Evolutionary conservation across 2,888 invertebrate species (phyloP), one percentile per base, ranked within the genome.

Genomic region (Erebia epiphron): DNA sequence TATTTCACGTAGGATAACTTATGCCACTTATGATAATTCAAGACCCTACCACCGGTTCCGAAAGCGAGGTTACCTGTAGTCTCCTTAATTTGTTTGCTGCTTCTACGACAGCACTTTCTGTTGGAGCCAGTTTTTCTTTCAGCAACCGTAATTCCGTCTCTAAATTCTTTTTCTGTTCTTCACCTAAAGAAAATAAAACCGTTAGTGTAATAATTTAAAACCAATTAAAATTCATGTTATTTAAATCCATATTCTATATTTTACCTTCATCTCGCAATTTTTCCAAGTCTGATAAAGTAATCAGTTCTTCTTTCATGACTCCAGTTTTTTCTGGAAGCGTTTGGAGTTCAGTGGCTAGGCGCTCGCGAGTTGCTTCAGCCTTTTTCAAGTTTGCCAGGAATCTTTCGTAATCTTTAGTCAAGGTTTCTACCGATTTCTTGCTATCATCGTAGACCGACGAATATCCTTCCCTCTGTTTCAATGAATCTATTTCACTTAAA

Each of bases 241-340:
- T 60, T 43, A 10, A 26, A 64, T 14, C 21, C 16, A n/a, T 9
- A 49, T 60, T 50, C 16, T 1, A 14, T 43, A 26, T n/a, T 56
- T 43, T 78, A 90, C 91, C 95, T 76, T 95, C 94, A 16, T 91
- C 89, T 77, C 94, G 92, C 11, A 95, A 82, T 49, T 87, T 91
- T 57, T 95, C 95, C 5, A 96, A 83, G 82, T 96, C 95, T 5
- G 95, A 92, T 64, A 95, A 91, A 2, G 90, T 90, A 0, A 92
- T 83, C 41, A 96, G 90, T 79, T 97, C 96, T 63, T 93, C 93
- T 76, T 95, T 92, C 95, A 96, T 95, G 4, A 93, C 93, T 71
- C 88, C 92, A 21, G 96, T 95, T 84, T 96, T 96, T 67, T 95
- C 94, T 68, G 96, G 96, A 72, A 97, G 85, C 62, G 96, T 95